These are phyloP conservation scores for Halichondria panicea DNA, from an alignment of 37 sponge, comb jelly and placozoan genomes.

Conservation along the genomic window DNA sequence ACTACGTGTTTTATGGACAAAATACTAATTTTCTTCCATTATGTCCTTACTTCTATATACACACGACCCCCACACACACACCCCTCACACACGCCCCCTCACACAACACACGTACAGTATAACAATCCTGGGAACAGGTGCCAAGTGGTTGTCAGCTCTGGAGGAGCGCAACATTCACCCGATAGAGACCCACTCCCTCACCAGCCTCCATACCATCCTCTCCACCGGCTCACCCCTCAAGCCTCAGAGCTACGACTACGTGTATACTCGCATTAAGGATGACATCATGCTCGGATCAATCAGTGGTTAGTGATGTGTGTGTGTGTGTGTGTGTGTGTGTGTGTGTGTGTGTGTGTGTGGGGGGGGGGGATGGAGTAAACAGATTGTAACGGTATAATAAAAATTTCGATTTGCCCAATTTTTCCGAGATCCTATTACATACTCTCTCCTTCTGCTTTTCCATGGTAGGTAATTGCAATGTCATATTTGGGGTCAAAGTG, in stretches of 20 bases:
- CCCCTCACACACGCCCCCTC: too few species aligned
- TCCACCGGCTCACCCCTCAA: slow-evolving; percentile 97
- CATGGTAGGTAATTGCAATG: too few species aligned
- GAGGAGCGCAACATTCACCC: slow-evolving; percentile 59
- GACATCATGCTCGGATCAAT: slow-evolving; percentile 93
- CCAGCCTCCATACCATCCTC: slow-evolving; percentile 85
- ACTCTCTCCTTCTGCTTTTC: neutral
- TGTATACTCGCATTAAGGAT: slow-evolving; percentile 83
- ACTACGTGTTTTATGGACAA: too few species aligned
- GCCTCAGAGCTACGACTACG: slow-evolving; percentile 91
- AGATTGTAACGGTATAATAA: neutral
- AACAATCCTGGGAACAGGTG: slow-evolving; percentile 93
- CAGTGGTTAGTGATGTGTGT: slow-evolving; percentile 51
- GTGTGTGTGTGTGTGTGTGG: neutral
- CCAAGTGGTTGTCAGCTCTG: slow-evolving; percentile 88
- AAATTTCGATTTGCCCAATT: neutral
- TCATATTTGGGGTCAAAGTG: too few species aligned
- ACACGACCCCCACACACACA: too few species aligned
- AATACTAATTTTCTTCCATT: neutral
- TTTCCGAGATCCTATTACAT: neutral
- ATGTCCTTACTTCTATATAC: neutral
- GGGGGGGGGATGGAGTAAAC: neutral
- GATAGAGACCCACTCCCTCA: slow-evolving; percentile 81
- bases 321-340: neutral
- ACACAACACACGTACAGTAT: too few species aligned